These are phyloP conservation scores for Salvelinus alpinus DNA, from an alignment of 2,113 vertebrate species.

Conservation along the genomic window DNA sequence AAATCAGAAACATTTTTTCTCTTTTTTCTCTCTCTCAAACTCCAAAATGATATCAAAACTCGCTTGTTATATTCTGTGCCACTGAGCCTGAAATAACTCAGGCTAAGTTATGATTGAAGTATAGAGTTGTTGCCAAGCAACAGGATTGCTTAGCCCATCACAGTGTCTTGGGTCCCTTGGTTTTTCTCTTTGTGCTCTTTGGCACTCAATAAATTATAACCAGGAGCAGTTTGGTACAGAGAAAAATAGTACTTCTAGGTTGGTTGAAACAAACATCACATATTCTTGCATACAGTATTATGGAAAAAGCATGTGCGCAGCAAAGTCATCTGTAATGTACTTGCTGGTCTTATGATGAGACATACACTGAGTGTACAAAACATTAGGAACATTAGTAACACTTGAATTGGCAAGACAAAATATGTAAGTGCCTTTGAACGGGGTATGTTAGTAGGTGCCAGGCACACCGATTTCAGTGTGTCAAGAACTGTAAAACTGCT, in stretches of 20 bases:
- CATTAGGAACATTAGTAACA: too few species aligned
- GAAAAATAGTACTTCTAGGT: not conserved
- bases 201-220: slow-evolving; percentile 53
- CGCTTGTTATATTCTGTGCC: slow-evolving; percentile 42
- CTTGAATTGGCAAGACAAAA: too few species aligned
- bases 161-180: slow-evolving; percentile 52
- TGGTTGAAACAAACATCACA: too few species aligned
- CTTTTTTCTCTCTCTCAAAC: slow-evolving; percentile 23
- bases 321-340: not conserved
- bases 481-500: too few species aligned
- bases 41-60: slow-evolving; percentile 42
- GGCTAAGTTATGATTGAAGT: slow-evolving; percentile 66
- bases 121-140: slow-evolving; percentile 79
- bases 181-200: slow-evolving; percentile 58
- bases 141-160: slow-evolving; percentile 62
- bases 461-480: too few species aligned
- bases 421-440: too few species aligned
- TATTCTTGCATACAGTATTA: too few species aligned
- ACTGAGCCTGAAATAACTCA: slow-evolving; percentile 59
- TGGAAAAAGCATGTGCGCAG: not conserved
- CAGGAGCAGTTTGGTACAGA: slow-evolving; percentile 27
- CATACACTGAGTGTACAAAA: too few species aligned
- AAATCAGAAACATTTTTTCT: not conserved
- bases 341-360: not conserved
- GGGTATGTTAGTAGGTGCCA: too few species aligned